Evolutionary conservation across 2,888 invertebrate genomes (phyloP).

Genomic region (Oscheius sp.): DNA sequence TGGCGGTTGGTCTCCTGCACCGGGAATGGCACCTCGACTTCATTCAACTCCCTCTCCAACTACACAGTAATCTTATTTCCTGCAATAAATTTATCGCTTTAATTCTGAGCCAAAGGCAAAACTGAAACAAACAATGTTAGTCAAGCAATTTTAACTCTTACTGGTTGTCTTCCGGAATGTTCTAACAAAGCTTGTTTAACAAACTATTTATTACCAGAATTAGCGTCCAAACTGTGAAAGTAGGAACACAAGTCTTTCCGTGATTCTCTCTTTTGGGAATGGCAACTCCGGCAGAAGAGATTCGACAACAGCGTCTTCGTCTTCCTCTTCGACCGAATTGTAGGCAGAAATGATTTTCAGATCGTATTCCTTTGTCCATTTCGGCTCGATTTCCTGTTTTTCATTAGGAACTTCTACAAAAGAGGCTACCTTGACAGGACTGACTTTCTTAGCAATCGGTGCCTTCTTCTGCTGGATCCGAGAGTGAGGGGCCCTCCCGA

Average conservation of each 20-base stretch:
- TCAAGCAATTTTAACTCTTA: too few relatives aligned
- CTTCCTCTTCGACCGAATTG: constrained; percentile 22
- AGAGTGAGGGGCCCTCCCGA: constrained; percentile 2
- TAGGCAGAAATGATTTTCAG: constrained; percentile 16
- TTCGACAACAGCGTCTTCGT: constrained; percentile 15
- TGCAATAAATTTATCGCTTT: too few relatives aligned
- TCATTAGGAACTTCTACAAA: neutral
- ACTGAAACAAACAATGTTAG: too few relatives aligned
- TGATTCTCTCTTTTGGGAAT: constrained; percentile 8
- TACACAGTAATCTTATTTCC: too few relatives aligned
- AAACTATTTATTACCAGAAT: neutral
- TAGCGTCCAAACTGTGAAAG: neutral
- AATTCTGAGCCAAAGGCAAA: too few relatives aligned
- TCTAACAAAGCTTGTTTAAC: too few relatives aligned
- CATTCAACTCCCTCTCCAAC: too few relatives aligned
- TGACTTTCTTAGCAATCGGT: neutral
- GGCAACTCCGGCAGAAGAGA: neutral
- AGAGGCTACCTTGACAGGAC: constrained; percentile 3
- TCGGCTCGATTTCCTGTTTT: neutral
- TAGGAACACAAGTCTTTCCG: neutral
- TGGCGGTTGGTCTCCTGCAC: too few relatives aligned
- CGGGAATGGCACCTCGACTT: too few relatives aligned
- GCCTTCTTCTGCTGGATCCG: constrained; percentile 1
- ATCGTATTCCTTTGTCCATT: constrained; percentile 23
- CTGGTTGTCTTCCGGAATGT: too few relatives aligned